Conservation (phyloP, 37 sponge, comb jelly and placozoan species). For the Halisarca cf. caerulea region DNA sequence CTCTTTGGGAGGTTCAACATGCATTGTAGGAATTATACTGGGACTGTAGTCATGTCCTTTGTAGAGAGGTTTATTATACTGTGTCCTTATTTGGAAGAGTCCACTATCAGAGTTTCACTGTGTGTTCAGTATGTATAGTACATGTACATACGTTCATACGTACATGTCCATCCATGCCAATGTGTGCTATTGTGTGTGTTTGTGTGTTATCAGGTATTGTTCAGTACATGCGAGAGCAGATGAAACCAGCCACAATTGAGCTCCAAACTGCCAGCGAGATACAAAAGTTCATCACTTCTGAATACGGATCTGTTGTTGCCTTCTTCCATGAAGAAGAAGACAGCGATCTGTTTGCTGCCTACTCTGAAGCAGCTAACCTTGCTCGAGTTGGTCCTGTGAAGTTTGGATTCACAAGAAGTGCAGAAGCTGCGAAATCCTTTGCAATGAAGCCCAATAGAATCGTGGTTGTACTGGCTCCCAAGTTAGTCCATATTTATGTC, state of each 20-base stretch:
- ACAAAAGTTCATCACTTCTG: not conserved
- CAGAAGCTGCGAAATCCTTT: not conserved
- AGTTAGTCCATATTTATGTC: not conserved
- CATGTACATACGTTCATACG: too few relatives aligned
- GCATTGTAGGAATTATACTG: too few relatives aligned
- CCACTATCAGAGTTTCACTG: too few relatives aligned
- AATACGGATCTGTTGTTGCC: conserved; percentile 21
- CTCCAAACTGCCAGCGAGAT: conserved; percentile 30
- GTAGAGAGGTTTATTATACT: too few relatives aligned
- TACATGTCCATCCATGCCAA: too few relatives aligned
- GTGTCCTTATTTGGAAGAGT: too few relatives aligned
- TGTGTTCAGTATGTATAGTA: too few relatives aligned
- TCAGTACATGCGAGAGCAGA: conserved; percentile 49
- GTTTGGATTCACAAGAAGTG: not conserved
- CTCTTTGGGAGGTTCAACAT: too few relatives aligned
- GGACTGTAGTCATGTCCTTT: too few relatives aligned
- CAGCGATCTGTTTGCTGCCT: conserved; percentile 14
- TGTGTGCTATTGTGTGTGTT: too few relatives aligned
- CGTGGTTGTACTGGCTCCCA: conserved; percentile 5
- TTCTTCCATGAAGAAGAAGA: conserved; percentile 31
- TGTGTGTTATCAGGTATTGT: conserved; percentile 43
- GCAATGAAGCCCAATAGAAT: not conserved
- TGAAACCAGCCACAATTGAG: conserved; percentile 39
- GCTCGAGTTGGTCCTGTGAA: conserved; percentile 8
- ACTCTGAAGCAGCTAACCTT: conserved; percentile 19